Conservation (phyloP, 2,113 vertebrate species). For the Phyllostomus discolor region DNA sequence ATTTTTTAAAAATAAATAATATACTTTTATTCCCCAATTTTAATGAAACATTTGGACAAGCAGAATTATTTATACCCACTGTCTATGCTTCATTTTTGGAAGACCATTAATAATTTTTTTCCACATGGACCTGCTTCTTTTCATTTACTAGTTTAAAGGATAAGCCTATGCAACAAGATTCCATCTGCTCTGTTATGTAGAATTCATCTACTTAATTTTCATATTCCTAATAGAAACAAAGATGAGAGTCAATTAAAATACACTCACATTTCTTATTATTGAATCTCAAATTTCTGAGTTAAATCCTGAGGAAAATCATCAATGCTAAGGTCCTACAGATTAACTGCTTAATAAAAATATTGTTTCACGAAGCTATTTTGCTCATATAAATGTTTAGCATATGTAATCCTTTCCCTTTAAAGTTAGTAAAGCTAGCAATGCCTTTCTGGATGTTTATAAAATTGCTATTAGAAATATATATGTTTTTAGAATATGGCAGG, state of each 20-base stretch:
- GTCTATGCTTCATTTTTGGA: not conserved
- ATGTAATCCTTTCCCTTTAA: conserved; percentile 13
- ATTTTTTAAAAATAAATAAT: conserved; percentile 40
- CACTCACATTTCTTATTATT: not conserved
- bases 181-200: not conserved
- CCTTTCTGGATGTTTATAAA: conserved; percentile 35
- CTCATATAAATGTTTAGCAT: not conserved
- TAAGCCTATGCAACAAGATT: not conserved
- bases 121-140: not conserved
- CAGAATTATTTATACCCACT: conserved; percentile 36
- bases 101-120: conserved; percentile 32
- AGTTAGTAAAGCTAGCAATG: conserved; percentile 15
- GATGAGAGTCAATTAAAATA: not conserved
- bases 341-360: conserved; percentile 8
- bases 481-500: conserved; percentile 38
- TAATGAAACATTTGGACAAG: conserved; percentile 53
- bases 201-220: conserved; percentile 21
- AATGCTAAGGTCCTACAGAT: not conserved
- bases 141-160: conserved; percentile 18
- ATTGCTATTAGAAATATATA: conserved; percentile 48
- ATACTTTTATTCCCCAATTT: not conserved
- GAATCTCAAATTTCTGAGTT: not conserved
- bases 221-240: conserved; percentile 27
- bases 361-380: not conserved
- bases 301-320: not conserved